Evolutionary conservation across 2,113 vertebrate genomes (phyloP).

Genomic region (Mastomys natalensis): DNA sequence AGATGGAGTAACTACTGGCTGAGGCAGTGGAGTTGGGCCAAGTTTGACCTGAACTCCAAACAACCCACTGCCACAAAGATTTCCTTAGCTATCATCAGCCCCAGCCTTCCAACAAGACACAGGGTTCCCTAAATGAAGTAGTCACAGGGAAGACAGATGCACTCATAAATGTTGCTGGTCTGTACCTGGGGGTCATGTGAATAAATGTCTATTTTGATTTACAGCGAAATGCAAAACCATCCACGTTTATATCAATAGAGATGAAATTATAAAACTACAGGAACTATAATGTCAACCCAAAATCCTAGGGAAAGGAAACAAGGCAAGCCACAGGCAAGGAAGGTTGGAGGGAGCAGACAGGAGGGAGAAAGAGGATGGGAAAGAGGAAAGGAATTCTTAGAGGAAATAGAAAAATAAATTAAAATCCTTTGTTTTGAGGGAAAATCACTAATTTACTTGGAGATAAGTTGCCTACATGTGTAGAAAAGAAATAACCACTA

Average conservation of each 20-base stretch:
- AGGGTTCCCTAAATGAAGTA: constrained; percentile 89
- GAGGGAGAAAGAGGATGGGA: too few relatives aligned
- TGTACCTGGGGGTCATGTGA: constrained; percentile 77
- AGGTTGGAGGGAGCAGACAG: background rate
- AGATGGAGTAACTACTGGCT: constrained; percentile 94
- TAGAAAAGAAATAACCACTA: background rate
- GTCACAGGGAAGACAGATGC: constrained; percentile 10
- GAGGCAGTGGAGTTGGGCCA: constrained; percentile 94
- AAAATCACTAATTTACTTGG: background rate
- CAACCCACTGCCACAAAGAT: constrained; percentile 75
- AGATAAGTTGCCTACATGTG: background rate
- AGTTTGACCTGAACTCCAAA: constrained; percentile 93
- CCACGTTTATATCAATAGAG: background rate
- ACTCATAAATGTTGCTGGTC: background rate
- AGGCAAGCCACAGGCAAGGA: too few relatives aligned
- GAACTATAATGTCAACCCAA: background rate
- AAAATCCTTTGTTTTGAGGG: background rate
- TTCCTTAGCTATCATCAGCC: constrained; percentile 91
- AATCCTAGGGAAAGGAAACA: background rate
- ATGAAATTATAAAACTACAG: background rate
- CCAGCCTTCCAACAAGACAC: constrained; percentile 89
- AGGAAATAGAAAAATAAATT: constrained; percentile 32
- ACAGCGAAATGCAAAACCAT: background rate
- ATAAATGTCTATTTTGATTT: constrained; percentile 75
- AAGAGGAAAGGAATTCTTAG: background rate